Conservation (phyloP, 2,888 invertebrate species). For the Allophyes oxyacanthae region DNA sequence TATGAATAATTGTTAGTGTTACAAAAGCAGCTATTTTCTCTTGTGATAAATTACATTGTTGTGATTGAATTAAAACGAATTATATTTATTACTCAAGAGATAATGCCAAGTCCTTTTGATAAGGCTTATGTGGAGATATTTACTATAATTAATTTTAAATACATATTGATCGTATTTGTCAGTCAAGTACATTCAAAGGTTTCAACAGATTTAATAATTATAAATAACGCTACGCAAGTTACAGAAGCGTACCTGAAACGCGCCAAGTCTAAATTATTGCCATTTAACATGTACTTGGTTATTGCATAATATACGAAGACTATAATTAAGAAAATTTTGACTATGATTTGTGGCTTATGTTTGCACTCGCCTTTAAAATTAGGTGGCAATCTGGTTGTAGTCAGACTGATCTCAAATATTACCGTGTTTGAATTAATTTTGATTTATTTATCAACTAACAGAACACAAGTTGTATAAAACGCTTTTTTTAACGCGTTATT, state of each 20-base stretch:
- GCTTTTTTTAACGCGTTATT: conserved; percentile 12
- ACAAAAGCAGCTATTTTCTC: conserved; percentile 38
- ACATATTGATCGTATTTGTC: background rate
- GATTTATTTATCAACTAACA: conserved; percentile 42
- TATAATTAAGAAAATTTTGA: conserved; percentile 53
- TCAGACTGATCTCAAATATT: conserved; percentile 72
- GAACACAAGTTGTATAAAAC: conserved; percentile 1
- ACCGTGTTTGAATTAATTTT: conserved; percentile 46
- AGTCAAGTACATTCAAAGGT: conserved; percentile 27
- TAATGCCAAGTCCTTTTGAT: too few relatives aligned
- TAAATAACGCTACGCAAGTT: conserved; percentile 48
- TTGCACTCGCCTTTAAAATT: conserved; percentile 51
- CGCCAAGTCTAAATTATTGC: conserved; percentile 64
- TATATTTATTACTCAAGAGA: too few relatives aligned
- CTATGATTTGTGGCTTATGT: conserved; percentile 48
- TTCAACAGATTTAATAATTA: conserved; percentile 18
- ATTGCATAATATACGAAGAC: conserved; percentile 64
- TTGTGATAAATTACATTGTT: too few relatives aligned
- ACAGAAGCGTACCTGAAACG: conserved; percentile 63
- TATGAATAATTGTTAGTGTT: conserved; percentile 5
- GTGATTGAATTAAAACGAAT: conserved; percentile 41
- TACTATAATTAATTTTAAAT: background rate
- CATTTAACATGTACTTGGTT: conserved; percentile 60
- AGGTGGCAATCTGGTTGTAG: conserved; percentile 77
- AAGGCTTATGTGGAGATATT: too few relatives aligned